These are phyloP conservation scores for Aphodius sticticus DNA, from an alignment of 2,888 invertebrate species.

Conservation along the genomic window DNA sequence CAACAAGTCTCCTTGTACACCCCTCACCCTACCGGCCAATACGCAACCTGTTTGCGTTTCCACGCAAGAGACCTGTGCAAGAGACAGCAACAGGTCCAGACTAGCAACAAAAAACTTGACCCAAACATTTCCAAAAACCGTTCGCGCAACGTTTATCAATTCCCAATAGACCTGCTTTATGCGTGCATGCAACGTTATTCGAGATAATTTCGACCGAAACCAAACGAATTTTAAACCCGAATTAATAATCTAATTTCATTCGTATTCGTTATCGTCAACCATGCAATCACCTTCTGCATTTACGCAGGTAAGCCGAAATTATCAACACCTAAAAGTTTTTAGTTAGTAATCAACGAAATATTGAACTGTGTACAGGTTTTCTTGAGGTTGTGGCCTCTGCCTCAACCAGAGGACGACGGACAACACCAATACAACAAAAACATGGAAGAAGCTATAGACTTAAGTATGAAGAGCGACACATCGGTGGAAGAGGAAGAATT, in stretches of 20 bases:
- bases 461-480: neutral
- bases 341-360: neutral
- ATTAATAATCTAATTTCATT: neutral
- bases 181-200: neutral
- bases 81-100: neutral
- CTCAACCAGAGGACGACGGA: neutral
- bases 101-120: neutral
- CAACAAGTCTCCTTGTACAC: neutral
- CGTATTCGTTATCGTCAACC: neutral
- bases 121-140: neutral
- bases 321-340: neutral
- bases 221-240: neutral
- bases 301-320: neutral
- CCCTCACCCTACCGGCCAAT: neutral
- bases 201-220: neutral
- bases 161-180: neutral
- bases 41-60: neutral
- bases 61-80: neutral
- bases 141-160: neutral
- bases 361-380: neutral
- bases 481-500: neutral
- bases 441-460: neutral
- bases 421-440: neutral
- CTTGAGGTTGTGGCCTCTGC: neutral
- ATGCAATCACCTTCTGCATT: neutral